These are phyloP conservation scores for Leiothrix lutea DNA, from an alignment of 2,113 vertebrate species.

Conservation along the genomic window DNA sequence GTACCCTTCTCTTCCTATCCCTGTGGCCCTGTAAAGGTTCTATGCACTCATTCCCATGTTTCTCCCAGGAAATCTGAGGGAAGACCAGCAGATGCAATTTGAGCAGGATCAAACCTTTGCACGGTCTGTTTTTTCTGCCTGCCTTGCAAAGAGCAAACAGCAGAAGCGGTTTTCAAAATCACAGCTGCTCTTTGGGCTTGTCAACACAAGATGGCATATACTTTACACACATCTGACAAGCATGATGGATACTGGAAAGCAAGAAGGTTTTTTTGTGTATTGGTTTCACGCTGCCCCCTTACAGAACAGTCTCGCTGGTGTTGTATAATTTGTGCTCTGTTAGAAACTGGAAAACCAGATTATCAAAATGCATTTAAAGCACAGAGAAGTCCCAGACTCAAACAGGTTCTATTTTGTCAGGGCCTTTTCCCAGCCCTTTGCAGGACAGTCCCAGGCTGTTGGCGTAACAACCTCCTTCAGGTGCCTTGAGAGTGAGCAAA, in stretches of 20 bases:
- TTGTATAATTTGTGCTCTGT: background rate
- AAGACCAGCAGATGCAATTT: background rate
- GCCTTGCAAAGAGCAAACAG: background rate
- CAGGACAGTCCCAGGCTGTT: background rate
- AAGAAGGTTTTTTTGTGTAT: background rate
- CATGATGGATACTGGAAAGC: conserved; percentile 45
- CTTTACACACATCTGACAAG: conserved; percentile 70
- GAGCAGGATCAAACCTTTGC: background rate
- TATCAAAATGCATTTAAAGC: background rate
- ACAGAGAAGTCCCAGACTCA: background rate
- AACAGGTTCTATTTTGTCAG: background rate
- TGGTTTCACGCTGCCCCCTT: background rate
- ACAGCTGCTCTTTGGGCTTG: conserved; percentile 62
- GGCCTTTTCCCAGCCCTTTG: background rate
- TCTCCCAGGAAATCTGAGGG: background rate
- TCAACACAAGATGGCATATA: conserved; percentile 74
- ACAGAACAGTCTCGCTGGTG: background rate
- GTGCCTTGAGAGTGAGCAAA: conserved; percentile 2
- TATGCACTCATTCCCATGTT: background rate
- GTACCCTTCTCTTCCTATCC: background rate
- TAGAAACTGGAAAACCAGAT: background rate
- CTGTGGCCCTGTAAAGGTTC: background rate
- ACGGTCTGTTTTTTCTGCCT: background rate
- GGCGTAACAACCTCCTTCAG: background rate
- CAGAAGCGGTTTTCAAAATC: background rate